Evolutionary conservation across 2,797 vertebrate genomes (phyloP).

Genomic region (Pseudomugil tenellus): DNA sequence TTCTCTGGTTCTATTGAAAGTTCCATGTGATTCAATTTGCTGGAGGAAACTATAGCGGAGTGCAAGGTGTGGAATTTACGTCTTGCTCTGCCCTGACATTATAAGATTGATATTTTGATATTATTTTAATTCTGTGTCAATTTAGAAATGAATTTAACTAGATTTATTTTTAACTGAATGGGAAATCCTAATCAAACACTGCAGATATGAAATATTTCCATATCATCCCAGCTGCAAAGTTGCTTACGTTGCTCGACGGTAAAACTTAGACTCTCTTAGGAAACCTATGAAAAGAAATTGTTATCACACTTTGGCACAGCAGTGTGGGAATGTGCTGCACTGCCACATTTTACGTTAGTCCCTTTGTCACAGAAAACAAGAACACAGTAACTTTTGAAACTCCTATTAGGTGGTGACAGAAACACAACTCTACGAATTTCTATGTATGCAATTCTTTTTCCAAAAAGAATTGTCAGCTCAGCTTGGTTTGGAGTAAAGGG

Average conservation of each 20-base stretch:
- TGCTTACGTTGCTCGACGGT: no score
- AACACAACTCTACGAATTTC: no score
- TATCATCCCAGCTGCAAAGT: background rate
- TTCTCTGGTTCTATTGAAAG: constrained; percentile 9
- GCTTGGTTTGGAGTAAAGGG: background rate
- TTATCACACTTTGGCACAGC: background rate
- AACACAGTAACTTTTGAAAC: no score
- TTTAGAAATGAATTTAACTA: background rate
- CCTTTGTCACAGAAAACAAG: background rate
- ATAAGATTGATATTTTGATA: background rate
- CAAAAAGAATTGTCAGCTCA: background rate
- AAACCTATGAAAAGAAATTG: no score
- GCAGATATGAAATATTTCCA: background rate
- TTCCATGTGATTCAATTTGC: constrained; percentile 6
- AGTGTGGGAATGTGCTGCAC: background rate
- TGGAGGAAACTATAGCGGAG: no score
- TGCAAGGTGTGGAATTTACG: constrained; percentile 4
- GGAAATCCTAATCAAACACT: no score
- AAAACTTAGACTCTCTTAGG: no score
- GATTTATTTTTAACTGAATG: background rate
- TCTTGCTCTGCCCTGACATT: constrained; percentile 14
- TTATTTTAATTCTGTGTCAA: constrained; percentile 3
- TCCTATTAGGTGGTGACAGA: no score
- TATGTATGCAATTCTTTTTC: background rate
- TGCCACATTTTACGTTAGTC: background rate